Evolutionary conservation across 1,140 invertebrate genomes (phyloP), one percentile per base, ranked within the genome.

Genomic region (Atopsyche davidsoni): DNA sequence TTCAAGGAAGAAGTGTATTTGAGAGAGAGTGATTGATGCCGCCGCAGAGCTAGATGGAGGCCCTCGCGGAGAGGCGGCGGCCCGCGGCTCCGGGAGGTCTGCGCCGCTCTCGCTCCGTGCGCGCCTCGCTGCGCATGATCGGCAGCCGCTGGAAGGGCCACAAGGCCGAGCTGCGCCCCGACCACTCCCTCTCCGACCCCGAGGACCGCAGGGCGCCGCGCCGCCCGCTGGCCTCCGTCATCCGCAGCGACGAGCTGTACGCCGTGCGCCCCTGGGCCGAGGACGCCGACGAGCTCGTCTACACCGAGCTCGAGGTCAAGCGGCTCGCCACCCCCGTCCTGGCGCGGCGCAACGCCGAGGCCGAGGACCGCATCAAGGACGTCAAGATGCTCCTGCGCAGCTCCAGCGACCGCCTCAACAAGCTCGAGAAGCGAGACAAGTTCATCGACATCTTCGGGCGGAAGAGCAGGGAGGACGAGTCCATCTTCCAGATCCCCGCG

Each of bases 71-170:
- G 41, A 75, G 65, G 55, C 66, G 65, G 60, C 65, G 64, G 59
- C 65, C 60, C 31, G 18, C 38, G 24, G 35, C 32, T 61, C 63
- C 57, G 63, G 70, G 64, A 14, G 67, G 59, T 18, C 64, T 83
- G 51, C 79, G 79, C 25, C 76, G 83, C 54, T 80, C 82, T 51
- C 77, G 80, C 57, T 86, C 83, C 24, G 80, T 87, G 56, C 76
- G 85, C 46, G 80, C 81, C 25, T 87, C 85, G 24, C 66, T 86
- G 35, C 78, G 80, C 54, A 65, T 84, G 51, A 79, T 87, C 48
- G 73, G 76, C 44, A 72, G 72, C 56, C 70, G 72, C 50, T 71
- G 75, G 65, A 65, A 75, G 32, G 65, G 67, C 22, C 64, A 64
- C 40, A 72, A 75, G 45, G 66, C 68, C 48, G 58, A 68, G 45